These are phyloP conservation scores for Ectropis crepuscularia DNA, from an alignment of 2,888 invertebrate species.

Conservation along the genomic window DNA sequence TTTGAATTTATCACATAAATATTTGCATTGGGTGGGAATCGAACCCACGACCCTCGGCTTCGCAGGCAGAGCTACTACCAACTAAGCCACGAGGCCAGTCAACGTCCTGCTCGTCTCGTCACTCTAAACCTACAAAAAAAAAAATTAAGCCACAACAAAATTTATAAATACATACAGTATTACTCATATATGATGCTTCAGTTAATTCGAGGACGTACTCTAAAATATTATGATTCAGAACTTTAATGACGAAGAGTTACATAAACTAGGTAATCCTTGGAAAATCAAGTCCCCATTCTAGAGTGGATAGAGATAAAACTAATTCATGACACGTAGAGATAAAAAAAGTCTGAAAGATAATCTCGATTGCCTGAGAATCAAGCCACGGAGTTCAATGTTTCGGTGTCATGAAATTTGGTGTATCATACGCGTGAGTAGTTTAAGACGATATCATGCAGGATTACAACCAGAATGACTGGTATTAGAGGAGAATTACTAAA, in stretches of 20 bases:
- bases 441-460: constrained; percentile 5
- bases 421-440: constrained; percentile 7
- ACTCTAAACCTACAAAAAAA: too few relatives aligned
- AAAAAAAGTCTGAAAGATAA: not conserved
- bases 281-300: not conserved
- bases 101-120: too few relatives aligned
- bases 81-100: too few relatives aligned
- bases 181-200: constrained; percentile 20
- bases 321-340: too few relatives aligned
- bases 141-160: not conserved
- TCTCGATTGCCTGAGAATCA: not conserved
- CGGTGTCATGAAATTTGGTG: constrained; percentile 3
- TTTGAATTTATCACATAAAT: too few relatives aligned
- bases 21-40: too few relatives aligned
- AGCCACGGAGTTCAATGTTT: constrained; percentile 11
- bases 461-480: constrained; percentile 8
- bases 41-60: too few relatives aligned
- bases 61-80: too few relatives aligned
- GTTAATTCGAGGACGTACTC: constrained; percentile 4
- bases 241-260: constrained; percentile 19
- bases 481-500: constrained; percentile 11
- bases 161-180: constrained; percentile 18
- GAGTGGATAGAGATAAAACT: not conserved
- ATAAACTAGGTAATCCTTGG: constrained; percentile 16
- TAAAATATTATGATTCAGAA: constrained; percentile 18